These are phyloP conservation scores for Murina feae DNA, from an alignment of 2,113 vertebrate species.

Conservation along the genomic window DNA sequence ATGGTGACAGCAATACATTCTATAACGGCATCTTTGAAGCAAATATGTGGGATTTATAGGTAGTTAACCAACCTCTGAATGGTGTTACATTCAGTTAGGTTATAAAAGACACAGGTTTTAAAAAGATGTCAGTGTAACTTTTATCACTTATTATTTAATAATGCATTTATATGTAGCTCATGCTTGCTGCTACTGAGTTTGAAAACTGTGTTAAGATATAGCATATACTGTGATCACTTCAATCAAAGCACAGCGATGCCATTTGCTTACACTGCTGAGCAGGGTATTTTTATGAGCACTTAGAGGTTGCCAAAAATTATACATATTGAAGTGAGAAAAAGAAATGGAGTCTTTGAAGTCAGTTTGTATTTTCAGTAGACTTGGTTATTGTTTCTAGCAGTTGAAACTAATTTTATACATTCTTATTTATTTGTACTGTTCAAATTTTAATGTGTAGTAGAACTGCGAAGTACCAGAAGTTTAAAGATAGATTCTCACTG, in stretches of 20 bases:
- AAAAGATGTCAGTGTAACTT: not conserved
- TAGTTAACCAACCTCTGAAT: not conserved
- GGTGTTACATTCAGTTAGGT: not conserved
- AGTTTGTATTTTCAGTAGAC: not conserved
- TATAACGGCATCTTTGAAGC: not conserved
- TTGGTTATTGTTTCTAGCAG: not conserved
- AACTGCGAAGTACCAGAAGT: not conserved
- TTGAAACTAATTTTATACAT: not conserved
- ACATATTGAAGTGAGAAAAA: not conserved
- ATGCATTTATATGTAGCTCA: not conserved
- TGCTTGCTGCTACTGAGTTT: not conserved
- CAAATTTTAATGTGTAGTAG: not conserved
- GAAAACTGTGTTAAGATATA: not conserved
- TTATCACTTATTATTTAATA: not conserved
- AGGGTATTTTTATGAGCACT: not conserved
- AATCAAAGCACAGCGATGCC: not conserved
- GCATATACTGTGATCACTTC: not conserved
- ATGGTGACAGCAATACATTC: not conserved
- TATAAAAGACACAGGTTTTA: not conserved
- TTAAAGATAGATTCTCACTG: not conserved
- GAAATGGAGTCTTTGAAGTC: not conserved
- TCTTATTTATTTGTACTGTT: not conserved
- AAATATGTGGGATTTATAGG: not conserved
- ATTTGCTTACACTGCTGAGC: not conserved
- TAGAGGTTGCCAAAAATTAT: not conserved